phyloP scores from a whole-genome alignment of 2,113 vertebrate genomes.

The Spea bombifrons region DNA sequence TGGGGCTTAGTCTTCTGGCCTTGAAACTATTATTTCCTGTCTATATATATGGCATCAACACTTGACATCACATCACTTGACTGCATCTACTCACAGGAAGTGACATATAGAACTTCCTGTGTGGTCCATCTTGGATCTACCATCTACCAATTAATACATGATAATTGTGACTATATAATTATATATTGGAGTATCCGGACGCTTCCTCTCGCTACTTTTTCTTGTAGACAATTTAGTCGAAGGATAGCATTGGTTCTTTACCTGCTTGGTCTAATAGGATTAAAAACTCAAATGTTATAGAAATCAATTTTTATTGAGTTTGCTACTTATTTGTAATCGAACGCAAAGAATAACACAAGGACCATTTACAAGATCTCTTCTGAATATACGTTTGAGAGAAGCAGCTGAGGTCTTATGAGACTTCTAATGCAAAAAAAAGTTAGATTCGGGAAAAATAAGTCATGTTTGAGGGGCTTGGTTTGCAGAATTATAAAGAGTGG shows the following conservation, averaged over 20 bases:
- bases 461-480: not conserved
- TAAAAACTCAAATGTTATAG: constrained; percentile 1
- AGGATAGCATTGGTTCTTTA: not conserved
- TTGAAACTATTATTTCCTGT: too few relatives aligned
- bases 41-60: too few relatives aligned
- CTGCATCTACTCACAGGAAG: too few relatives aligned
- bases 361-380: not conserved
- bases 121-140: too few relatives aligned
- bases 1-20: too few relatives aligned
- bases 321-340: not conserved
- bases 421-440: constrained; percentile 27
- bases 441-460: constrained; percentile 9
- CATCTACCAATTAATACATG: too few relatives aligned
- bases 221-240: not conserved
- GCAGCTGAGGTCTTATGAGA: constrained; percentile 18
- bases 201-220: too few relatives aligned
- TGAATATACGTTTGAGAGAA: constrained; percentile 18
- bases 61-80: too few relatives aligned
- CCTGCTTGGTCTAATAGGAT: not conserved
- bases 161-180: too few relatives aligned
- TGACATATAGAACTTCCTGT: too few relatives aligned
- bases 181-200: too few relatives aligned
- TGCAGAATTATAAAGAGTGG: constrained; percentile 11
- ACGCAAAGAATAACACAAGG: constrained; percentile 1
- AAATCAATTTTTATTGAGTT: not conserved